These are phyloP conservation scores for Lysandra bellargus DNA, from an alignment of 2,888 invertebrate genomes.

Conservation along the genomic window DNA sequence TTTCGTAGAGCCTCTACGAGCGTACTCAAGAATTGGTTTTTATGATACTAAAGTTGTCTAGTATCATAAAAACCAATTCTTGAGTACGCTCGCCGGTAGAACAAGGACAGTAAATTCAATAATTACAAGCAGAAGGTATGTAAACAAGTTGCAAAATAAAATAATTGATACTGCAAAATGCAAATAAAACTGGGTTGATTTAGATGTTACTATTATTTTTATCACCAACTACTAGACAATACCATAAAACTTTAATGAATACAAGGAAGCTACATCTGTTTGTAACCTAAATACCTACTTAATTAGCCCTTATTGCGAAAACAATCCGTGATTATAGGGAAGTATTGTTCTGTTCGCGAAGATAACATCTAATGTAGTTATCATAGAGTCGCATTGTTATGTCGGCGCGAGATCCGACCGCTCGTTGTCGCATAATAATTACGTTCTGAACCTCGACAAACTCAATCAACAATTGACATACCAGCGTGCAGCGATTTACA, in stretches of 20 bases:
- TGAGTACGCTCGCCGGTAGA: neutral
- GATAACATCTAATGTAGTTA: constrained; percentile 25
- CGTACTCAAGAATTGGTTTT: no score
- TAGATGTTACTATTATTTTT: no score
- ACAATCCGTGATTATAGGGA: neutral
- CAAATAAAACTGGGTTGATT: no score
- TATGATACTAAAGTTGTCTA: neutral
- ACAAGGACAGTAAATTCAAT: neutral
- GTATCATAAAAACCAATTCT: neutral
- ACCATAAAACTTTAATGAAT: no score
- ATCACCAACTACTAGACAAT: no score
- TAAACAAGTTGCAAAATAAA: no score
- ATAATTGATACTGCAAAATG: no score
- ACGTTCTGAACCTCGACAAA: neutral
- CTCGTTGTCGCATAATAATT: neutral
- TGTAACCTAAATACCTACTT: neutral
- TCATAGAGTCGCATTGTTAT: constrained; percentile 11
- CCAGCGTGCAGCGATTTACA: neutral
- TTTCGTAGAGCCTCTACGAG: constrained; percentile 4
- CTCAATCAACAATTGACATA: neutral
- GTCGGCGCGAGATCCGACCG: neutral
- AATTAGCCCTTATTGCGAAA: constrained; percentile 4
- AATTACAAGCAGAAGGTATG: neutral
- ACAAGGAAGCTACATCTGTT: neutral
- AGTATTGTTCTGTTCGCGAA: constrained; percentile 13